Evolutionary conservation across 2,797 vertebrate genomes (phyloP).

Genomic region (Choloepus didactylus): DNA sequence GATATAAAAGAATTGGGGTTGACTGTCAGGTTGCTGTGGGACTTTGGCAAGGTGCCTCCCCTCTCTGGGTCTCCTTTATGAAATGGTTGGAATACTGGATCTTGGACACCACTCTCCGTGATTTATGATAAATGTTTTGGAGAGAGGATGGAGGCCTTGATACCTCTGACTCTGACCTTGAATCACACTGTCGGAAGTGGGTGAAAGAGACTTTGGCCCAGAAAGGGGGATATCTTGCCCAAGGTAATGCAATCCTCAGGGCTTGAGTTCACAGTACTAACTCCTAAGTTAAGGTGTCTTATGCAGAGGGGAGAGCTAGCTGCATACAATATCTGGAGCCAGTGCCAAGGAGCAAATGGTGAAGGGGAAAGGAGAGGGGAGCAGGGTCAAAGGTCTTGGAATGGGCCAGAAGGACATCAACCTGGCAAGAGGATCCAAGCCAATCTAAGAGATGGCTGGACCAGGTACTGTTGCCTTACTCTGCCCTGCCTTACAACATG

Average conservation of each 20-base stretch:
- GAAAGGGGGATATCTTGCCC: background rate
- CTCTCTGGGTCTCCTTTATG: constrained; percentile 37
- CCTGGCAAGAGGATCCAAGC: constrained; percentile 29
- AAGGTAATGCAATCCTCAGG: background rate
- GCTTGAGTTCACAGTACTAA: constrained; percentile 33
- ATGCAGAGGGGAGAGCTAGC: constrained; percentile 1
- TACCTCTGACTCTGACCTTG: constrained; percentile 45
- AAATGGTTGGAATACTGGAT: constrained; percentile 44
- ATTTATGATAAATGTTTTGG: constrained; percentile 54
- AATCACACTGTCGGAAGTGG: constrained; percentile 33
- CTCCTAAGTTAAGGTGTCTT: constrained; percentile 47
- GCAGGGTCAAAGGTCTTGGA: constrained; percentile 6
- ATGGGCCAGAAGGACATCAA: constrained; percentile 9
- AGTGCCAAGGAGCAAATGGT: constrained; percentile 18
- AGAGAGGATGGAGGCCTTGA: constrained; percentile 25
- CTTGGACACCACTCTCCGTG: constrained; percentile 20
- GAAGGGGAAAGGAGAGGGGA: background rate
- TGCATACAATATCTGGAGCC: constrained; percentile 7
- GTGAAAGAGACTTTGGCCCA: constrained; percentile 33
- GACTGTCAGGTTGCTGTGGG: background rate
- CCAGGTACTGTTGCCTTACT: constrained; percentile 34
- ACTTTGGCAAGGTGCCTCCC: background rate
- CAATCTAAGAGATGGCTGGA: background rate
- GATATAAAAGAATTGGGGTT: background rate
- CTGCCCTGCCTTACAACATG: background rate